Conservation (phyloP, 2,113 vertebrate genomes). For the Fregetta grallaria region DNA sequence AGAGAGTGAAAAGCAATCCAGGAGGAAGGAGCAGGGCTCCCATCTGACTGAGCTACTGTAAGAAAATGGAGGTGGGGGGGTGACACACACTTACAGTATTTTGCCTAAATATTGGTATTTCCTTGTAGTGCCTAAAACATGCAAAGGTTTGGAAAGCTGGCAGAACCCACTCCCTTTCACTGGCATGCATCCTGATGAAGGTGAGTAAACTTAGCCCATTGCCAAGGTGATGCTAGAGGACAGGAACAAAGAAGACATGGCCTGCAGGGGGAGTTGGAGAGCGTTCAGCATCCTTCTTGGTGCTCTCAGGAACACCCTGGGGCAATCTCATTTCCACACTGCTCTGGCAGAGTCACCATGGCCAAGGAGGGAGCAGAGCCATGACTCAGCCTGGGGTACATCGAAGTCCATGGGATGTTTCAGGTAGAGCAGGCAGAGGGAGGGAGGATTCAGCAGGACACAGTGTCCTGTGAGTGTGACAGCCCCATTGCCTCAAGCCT, state of each 20-base stretch:
- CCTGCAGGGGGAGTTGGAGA: not conserved
- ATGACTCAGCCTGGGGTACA: not conserved
- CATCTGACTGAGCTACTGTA: not conserved
- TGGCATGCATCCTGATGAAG: not conserved
- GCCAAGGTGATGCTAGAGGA: not conserved
- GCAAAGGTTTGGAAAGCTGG: not conserved
- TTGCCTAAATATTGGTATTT: not conserved
- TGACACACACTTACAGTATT: not conserved
- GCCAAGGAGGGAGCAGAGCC: not conserved
- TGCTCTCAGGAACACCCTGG: not conserved
- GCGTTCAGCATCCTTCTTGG: not conserved
- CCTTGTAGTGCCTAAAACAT: not conserved
- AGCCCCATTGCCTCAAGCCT: not conserved
- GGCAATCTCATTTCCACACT: not conserved
- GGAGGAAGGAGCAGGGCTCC: not conserved
- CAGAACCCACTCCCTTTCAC: not conserved
- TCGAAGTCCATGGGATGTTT: not conserved
- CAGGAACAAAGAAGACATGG: not conserved
- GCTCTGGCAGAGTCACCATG: not conserved
- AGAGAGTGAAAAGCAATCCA: not conserved
- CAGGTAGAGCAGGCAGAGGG: not conserved
- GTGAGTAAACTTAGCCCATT: not conserved
- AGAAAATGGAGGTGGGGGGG: not conserved
- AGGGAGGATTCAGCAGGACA: not conserved
- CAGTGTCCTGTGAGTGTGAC: not conserved